A percentile compares a stretch with the other conserved stretches of the same genome.
Conservation (phyloP, 2,797 vertebrate species). For the Cercopithecus mitis region DNA sequence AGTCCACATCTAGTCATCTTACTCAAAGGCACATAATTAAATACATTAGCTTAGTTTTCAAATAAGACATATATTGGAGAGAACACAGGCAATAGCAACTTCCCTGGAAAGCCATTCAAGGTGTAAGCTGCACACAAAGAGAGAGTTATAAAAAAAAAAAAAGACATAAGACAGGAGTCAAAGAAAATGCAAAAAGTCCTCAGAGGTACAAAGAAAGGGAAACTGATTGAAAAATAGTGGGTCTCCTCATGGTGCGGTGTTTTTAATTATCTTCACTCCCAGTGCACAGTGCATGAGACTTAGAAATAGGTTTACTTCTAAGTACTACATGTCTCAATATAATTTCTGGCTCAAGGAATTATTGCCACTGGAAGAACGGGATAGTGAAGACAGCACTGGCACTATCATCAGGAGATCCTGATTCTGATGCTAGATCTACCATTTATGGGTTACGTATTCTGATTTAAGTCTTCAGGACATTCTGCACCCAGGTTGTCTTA, state of each 20-base stretch:
- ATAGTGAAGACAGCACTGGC: background rate
- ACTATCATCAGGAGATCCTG: background rate
- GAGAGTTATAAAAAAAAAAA: background rate
- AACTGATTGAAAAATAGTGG: background rate
- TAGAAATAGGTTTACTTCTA: background rate
- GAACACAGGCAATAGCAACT: background rate
- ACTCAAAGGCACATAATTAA: background rate
- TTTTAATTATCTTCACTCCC: background rate
- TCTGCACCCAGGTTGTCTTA: background rate
- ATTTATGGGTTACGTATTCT: background rate
- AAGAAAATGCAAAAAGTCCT: background rate
- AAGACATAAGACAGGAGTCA: background rate
- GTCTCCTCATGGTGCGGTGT: rapidly evolving
- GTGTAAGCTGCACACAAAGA: background rate
- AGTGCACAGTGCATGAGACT: background rate
- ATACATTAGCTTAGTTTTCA: background rate
- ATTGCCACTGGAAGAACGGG: background rate
- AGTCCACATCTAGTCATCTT: background rate
- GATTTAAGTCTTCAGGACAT: background rate
- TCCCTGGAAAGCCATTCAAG: background rate
- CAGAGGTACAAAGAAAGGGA: background rate
- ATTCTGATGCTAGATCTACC: background rate
- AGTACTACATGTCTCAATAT: background rate
- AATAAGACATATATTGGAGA: background rate
- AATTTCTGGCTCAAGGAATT: background rate